Base-by-base conservation (phyloP, 2,888 invertebrate species). In the Sylvicola cinctus region DNA sequence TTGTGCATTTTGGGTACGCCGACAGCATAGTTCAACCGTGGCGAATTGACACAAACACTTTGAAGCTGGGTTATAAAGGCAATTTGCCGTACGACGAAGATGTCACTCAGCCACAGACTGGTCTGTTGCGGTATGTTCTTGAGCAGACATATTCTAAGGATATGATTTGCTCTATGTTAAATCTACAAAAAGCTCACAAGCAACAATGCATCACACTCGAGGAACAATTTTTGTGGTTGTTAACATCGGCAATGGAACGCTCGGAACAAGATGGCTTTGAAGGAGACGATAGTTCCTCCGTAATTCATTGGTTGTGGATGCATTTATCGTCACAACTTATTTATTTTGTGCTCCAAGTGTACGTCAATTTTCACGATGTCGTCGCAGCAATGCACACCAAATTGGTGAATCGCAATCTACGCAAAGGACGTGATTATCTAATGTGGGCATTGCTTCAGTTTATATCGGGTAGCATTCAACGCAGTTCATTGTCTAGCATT, bases 401-500 rank as follows among this genome's bases (percentile, higher is more conserved):
- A 62, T 72, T 75, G 49, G 39, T 20, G 20, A 20, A 20, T 8
- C 4, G 20, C 4, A 20, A 20, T 20, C 20, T 90, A 50, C 69
- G 79, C 39, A 83, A 85, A 55, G 91, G 93, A 0, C 65, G 96
- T 32, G 95, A 95, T 58, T 91, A 96, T 48, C 62, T 98, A n/a
- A 96, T 98, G 95, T 96, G 96, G 95, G 83, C 91, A 14, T 61
- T 96, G 13, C 61, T 98, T 29, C 96, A 98, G 60, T 95, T 91
- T 49, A 87, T 96, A 45, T 93, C 95, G 1, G 93, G 93, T 32
- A 90, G 88, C 49, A 91, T 91, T 47, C 88, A 90, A 54, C 75
- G 90, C 45, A 91, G 14, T 4, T 45, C 74, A 72, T 58, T 84
- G 31, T 74, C 77, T 1, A 87, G 85, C 52, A 88, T 88, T 49